Base-by-base conservation (phyloP, 2,888 invertebrate species). In the Lycocerus yunnanus region DNA sequence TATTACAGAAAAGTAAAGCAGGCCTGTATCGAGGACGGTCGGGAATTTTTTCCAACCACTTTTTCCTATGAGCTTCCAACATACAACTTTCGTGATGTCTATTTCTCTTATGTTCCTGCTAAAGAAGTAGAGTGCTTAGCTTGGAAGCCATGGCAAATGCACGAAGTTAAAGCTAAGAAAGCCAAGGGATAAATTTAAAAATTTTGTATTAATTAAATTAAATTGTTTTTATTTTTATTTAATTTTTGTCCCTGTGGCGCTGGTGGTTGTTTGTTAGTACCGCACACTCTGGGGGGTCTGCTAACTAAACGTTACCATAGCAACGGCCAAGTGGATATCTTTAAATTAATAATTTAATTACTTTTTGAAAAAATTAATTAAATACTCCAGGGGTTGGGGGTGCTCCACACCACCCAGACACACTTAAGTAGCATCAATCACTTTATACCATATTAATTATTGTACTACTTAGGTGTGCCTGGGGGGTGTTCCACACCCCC, bases 1-100 rank as follows among this genome's bases (percentile, higher is more conserved):
- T 83, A 78, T 70, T 84, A 80, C 68, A 79, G 85, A n/a, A 71
- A 78, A 66, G 61, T 84, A 4, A 84, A 83, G 72, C 82, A 84
- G 68, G 72, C 73, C 6, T 80, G 78, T 14, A 83, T 87, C 4
- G 79, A 84, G 18, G 81, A 81, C 67, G 83, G 82, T 11, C 82
- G 86, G 63, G 84, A 85, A 80, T 85, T 85, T 74, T 87, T 84
- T 71, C 84, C 86, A 2, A 79, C 84, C 13, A 80, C 83, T 15
- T 85, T 80, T 74, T 75, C 81, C 14, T 86, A 87, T 76, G 82
- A 85, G 77, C 84, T 85, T 70, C 85, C 84, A 2, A 84, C 78
- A 9, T 79, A 78, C 24, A 81, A 81, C 13, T 85, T 85, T 76
- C 80, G 85, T 65, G 83, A 86, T 73, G 83, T 82, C 68, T 85